Conservation (phyloP, 2,888 invertebrate genomes). For the Stenodema calcarata region DNA sequence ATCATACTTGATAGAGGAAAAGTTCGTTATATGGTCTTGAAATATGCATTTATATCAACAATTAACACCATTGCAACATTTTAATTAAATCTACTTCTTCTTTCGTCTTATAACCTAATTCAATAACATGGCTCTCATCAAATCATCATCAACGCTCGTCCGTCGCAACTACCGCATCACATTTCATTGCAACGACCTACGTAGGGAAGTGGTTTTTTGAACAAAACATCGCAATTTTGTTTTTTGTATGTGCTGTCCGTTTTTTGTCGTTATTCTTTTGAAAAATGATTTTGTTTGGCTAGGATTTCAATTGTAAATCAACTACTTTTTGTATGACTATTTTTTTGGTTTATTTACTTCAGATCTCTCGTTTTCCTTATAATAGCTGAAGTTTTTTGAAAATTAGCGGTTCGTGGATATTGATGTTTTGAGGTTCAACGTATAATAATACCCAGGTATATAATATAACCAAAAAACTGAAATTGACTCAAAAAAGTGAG, state of each 20-base stretch:
- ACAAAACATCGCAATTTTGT: conserved; percentile 11
- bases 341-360: background rate
- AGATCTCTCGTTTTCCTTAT: background rate
- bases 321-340: background rate
- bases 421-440: background rate
- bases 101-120: too few species aligned
- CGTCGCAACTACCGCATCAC: background rate
- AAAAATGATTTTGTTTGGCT: background rate
- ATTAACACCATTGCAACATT: too few species aligned
- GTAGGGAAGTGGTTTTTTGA: conserved; percentile 53
- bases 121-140: too few species aligned
- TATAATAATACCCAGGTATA: too few species aligned
- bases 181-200: conserved; percentile 22
- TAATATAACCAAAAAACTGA: too few species aligned
- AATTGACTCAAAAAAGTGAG: too few species aligned
- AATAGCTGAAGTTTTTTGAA: background rate
- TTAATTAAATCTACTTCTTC: too few species aligned
- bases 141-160: background rate
- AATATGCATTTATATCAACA: too few species aligned
- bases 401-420: background rate
- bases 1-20: too few species aligned
- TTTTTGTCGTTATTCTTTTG: background rate
- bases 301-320: background rate
- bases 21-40: too few species aligned
- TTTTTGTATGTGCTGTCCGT: conserved; percentile 42